Evolutionary conservation across 2,113 vertebrate genomes (phyloP), one percentile per base, ranked within the genome.

Genomic region (Connochaetes taurinus): DNA sequence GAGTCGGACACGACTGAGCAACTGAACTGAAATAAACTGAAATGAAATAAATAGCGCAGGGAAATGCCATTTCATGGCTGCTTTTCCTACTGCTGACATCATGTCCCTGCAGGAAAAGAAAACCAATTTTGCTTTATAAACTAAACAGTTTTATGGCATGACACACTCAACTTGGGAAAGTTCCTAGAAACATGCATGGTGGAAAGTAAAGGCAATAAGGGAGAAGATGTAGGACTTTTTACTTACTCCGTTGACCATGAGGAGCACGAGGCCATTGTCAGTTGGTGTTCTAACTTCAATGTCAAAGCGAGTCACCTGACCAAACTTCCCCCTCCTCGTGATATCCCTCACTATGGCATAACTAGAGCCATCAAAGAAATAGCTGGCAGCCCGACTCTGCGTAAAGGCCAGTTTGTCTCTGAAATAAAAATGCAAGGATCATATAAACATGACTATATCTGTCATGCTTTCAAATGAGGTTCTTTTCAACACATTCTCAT

Each of bases 381-480:
- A 99, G 98, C 99, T 99, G 64, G 99, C 99, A 80, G 99, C 99
- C 11, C 99, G 99, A 64, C 99, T 99, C 98, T 99, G 99, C 50
- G 99, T 99, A 98, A 99, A 99, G 6, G 99, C 99, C 98, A 99
- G 94, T 97, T 99, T 99, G 98, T 99, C 99, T 98, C 99, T 99
- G 97, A 87, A 97, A 97, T 15, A 43, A 93, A 95, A 92, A 94
- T 0, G 6, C 40, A 82, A 88, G 83, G n/a, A 29, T 52, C 33
- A 60, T 11, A 21, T 5, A 43, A 89, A 58, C 31, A 71, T 45
- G 76, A 53, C 14, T 40, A 40, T 58, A 29, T 91, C 31, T 33
- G 21, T 83, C 62, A n/a, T 7, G 12, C 14, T 89, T 90, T 57
- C 60, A 71, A n/a, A 17, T 74, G 36, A 94, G 33, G 74, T 23